Evolutionary conservation across 2,797 vertebrate genomes (phyloP).

Genomic region (Arremon aurantiirostris): DNA sequence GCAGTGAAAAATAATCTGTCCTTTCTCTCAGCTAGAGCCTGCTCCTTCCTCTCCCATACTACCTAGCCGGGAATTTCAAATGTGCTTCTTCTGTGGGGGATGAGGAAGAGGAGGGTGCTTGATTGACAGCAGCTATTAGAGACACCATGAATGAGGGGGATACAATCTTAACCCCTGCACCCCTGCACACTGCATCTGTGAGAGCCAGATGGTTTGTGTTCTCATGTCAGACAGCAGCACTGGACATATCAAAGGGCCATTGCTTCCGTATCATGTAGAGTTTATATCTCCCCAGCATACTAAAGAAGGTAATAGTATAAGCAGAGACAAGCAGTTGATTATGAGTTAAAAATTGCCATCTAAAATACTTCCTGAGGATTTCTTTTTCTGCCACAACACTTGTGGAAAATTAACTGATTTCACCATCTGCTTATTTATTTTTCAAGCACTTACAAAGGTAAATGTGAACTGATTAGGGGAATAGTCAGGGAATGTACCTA

Average conservation of each 20-base stretch:
- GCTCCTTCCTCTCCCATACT: background rate
- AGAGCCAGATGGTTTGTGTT: constrained; percentile 41
- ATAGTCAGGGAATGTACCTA: background rate
- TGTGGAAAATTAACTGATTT: constrained; percentile 28
- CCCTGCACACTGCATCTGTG: background rate
- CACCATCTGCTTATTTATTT: constrained; percentile 56
- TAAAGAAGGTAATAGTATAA: background rate
- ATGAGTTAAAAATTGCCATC: background rate
- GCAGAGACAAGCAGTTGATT: background rate
- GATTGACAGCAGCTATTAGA: constrained; percentile 36
- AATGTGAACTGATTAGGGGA: constrained; percentile 31
- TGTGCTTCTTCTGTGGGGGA: background rate
- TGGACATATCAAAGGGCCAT: background rate
- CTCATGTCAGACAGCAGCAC: constrained; percentile 25
- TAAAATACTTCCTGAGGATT: background rate
- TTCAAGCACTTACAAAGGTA: constrained; percentile 36
- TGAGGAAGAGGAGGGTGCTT: background rate
- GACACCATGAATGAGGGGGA: background rate
- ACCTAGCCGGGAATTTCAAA: background rate
- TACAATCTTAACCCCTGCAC: background rate
- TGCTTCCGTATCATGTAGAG: background rate
- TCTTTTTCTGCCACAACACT: background rate
- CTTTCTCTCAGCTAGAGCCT: background rate
- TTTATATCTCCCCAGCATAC: background rate
- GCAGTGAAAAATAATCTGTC: background rate